Base-by-base conservation (phyloP, 2,888 invertebrate species). In the Drosophila recens region DNA sequence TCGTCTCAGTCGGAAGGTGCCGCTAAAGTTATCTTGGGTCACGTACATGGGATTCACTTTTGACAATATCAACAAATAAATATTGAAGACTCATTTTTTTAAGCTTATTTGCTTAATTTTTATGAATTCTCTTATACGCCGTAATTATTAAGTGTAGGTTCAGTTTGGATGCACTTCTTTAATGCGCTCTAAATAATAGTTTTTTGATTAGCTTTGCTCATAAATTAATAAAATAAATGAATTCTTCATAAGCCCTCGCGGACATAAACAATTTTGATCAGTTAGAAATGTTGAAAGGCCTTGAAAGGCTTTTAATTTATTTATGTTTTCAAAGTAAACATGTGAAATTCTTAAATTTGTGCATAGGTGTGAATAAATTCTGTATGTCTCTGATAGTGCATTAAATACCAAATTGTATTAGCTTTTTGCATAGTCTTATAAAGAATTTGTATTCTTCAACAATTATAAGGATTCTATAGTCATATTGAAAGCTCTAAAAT, bases 1-100 rank as follows among this genome's bases (percentile, higher is more conserved):
- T 33, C 11, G 15, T 30, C 11, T 33, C 11, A 20, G 13, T 30
- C 11, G 30, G 17, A 15, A 20, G 30, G 36, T 30, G 17, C 10
- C 13, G n/a, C 1, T 1, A 11, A n/a, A 48, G 1, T 63, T 63
- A 56, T 56, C 33, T 56, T 4, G 15, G 56, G 57, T 63, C 63
- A 63, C 63, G 63, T 63, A 20, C 10, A 6, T 20, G 57, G 36
- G 56, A 45, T 45, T 45, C 34, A 34, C 56, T 23, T 36, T 11
- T 9, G 9, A 15, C 9, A 15, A 13, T 20, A 23, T 23, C 45
- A 8, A 43, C 10, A 45, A 34, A 6, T 23, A 36, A 36, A 45
- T 57, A 34, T 36, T 10, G 4, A n/a, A 30, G 10, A 34, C 20
- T 34, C 17, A 34, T 34, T 33, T 1, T 51, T 15, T 30, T 15